phyloP scores from a whole-genome alignment of 1,140 invertebrate species.

The Caenorhabditis elegans region WBcel235 BX284602.5:2203501-2204000 shows the following conservation, averaged over 20 bases:
- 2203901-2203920: neutral
- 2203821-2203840: neutral
- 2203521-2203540: slow-evolving; percentile 79
- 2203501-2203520: slow-evolving; percentile 89
- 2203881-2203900: neutral
- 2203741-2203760: too few species aligned
- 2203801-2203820: neutral
- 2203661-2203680: slow-evolving; percentile 87
- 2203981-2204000: neutral
- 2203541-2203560: slow-evolving; percentile 49
- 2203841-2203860: neutral
- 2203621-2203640: slow-evolving; percentile 79
- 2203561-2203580: too few species aligned
- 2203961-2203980: too few species aligned
- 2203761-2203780: neutral
- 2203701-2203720: slow-evolving; percentile 69
- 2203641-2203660: slow-evolving; percentile 84
- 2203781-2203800: neutral
- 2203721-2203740: neutral
- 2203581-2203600: slow-evolving; percentile 29
- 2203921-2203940: neutral
- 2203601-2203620: slow-evolving; percentile 85
- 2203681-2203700: slow-evolving; percentile 91
- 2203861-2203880: neutral
- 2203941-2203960: too few species aligned